Conservation (phyloP, 2,113 vertebrate species). For the Chamaetylas fuelleborni region DNA sequence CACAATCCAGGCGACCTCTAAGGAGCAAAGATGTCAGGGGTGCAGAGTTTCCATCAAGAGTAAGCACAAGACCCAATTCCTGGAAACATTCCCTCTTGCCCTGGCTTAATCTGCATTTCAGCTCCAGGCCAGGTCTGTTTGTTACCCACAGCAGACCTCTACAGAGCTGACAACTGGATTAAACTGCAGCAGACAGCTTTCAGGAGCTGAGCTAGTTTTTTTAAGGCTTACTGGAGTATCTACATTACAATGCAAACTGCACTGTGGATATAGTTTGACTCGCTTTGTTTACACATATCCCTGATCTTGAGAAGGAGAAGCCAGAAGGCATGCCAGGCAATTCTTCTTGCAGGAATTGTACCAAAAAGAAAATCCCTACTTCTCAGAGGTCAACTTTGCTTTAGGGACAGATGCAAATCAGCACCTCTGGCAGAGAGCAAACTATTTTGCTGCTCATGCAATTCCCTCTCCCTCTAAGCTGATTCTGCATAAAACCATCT, state of each 20-base stretch:
- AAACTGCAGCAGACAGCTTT: not conserved
- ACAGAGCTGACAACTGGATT: not conserved
- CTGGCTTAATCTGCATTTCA: not conserved
- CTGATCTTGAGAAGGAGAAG: not conserved
- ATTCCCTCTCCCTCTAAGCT: slow-evolving; percentile 6
- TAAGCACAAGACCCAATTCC: not conserved
- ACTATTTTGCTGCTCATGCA: slow-evolving; percentile 22
- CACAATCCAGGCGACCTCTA: not conserved
- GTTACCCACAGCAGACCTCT: not conserved
- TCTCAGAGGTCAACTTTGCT: not conserved
- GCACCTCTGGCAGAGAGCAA: not conserved
- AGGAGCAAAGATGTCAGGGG: not conserved
- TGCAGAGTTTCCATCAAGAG: not conserved
- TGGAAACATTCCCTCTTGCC: not conserved
- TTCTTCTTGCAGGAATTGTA: not conserved
- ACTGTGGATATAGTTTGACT: not conserved
- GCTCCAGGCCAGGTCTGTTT: not conserved
- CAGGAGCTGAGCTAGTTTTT: not conserved
- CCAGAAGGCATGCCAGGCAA: not conserved
- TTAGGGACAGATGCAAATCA: slow-evolving; percentile 40
- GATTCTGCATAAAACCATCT: not conserved
- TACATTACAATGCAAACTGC: not conserved
- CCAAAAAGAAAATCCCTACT: not conserved
- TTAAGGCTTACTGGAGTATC: not conserved
- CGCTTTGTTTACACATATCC: not conserved